phyloP scores from a whole-genome alignment of 2,797 vertebrate species.

The Simalia tracyae region DNA sequence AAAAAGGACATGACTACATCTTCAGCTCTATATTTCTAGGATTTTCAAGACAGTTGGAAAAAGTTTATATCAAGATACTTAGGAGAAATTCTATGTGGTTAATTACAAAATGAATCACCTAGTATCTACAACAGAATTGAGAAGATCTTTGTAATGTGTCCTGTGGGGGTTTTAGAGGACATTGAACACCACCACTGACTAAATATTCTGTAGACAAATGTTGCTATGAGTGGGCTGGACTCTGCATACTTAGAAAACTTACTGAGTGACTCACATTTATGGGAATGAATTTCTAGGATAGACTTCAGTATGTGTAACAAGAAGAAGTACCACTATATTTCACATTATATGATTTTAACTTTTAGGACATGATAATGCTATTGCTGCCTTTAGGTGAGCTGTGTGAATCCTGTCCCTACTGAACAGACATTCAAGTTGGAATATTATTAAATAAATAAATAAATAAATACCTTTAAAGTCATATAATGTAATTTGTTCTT shows the following conservation, averaged over 20 bases:
- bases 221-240: background rate
- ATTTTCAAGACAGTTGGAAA: background rate
- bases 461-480: background rate
- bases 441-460: background rate
- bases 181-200: background rate
- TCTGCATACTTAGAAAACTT: background rate
- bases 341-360: background rate
- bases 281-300: background rate
- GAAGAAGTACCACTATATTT: background rate
- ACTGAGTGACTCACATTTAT: conserved; percentile 13
- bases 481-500: background rate
- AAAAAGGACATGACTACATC: background rate
- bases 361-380: background rate
- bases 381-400: background rate
- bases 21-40: background rate
- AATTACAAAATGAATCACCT: background rate
- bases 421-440: background rate
- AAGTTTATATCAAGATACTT: background rate
- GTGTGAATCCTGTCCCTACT: background rate
- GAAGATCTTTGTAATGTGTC: background rate
- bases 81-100: background rate
- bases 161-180: background rate
- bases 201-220: conserved; percentile 14
- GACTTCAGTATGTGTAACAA: conserved; percentile 6
- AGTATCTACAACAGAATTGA: background rate